phyloP scores from a whole-genome alignment of 2,797 vertebrate species.

The Peromyscus attwateri region DNA sequence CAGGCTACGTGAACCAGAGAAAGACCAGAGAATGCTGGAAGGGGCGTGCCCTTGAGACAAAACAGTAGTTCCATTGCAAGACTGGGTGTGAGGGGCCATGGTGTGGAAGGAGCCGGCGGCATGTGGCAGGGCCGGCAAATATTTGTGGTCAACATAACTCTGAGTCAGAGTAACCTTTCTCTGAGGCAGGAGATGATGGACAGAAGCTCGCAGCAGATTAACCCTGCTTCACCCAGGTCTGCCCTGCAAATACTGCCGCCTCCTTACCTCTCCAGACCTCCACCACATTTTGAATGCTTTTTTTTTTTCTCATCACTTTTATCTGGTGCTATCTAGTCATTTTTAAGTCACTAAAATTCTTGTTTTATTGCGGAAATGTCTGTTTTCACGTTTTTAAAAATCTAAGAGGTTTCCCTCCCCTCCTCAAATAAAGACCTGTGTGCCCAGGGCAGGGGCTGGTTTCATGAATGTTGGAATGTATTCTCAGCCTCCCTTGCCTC shows the following conservation, averaged over 20 bases:
- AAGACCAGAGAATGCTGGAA: background rate
- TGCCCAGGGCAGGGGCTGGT: background rate
- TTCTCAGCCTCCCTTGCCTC: background rate
- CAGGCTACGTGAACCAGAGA: background rate
- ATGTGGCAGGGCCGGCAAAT: background rate
- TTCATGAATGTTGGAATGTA: background rate
- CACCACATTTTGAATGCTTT: background rate
- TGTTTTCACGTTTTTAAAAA: background rate
- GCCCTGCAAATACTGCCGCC: rapidly evolving
- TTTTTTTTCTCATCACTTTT: background rate
- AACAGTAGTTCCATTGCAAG: background rate
- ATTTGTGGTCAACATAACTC: background rate
- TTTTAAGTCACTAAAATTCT: background rate
- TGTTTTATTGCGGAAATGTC: background rate
- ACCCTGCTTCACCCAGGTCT: background rate
- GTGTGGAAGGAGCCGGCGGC: background rate
- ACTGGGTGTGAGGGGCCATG: background rate
- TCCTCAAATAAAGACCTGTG: background rate
- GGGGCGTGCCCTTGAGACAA: background rate
- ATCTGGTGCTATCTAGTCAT: background rate
- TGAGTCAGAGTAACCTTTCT: background rate
- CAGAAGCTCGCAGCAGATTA: background rate
- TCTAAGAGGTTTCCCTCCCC: background rate
- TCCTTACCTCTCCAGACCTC: background rate
- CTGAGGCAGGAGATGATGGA: background rate